These are phyloP conservation scores for Thaumatotibia leucotreta DNA, from an alignment of 1,140 invertebrate genomes.

Conservation along the genomic window DNA sequence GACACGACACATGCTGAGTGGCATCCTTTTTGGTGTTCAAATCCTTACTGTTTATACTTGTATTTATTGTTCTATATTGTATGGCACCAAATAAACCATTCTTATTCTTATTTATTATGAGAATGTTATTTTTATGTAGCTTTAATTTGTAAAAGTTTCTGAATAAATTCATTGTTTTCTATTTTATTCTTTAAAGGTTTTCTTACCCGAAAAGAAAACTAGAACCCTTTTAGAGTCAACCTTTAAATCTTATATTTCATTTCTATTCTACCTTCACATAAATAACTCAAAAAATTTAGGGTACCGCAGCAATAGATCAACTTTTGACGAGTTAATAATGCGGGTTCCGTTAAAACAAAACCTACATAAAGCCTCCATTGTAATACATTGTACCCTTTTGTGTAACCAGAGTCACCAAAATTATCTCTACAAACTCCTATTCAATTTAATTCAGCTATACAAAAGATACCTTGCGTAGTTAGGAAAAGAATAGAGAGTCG, in stretches of 20 bases:
- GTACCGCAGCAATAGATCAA: background rate
- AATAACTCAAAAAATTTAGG: background rate
- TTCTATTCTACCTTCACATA: background rate
- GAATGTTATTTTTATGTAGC: no score
- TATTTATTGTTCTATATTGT: no score
- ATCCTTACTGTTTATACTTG: no score
- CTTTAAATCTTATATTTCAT: background rate
- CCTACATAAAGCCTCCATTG: background rate
- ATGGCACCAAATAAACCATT: no score
- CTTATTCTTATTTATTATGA: no score
- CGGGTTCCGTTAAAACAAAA: background rate
- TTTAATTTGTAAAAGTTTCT: no score
- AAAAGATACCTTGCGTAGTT: background rate
- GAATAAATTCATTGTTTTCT: no score
- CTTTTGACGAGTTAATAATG: background rate
- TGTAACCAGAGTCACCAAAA: background rate
- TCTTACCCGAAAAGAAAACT: no score
- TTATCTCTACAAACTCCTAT: background rate
- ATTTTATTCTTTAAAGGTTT: no score
- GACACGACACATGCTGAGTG: no score
- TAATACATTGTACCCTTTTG: background rate
- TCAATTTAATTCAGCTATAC: background rate
- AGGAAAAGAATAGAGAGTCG: background rate
- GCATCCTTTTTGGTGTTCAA: no score
- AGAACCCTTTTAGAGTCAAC: background rate